Evolutionary conservation across 2,113 vertebrate genomes (phyloP).

Genomic region (Channa maculata): DNA sequence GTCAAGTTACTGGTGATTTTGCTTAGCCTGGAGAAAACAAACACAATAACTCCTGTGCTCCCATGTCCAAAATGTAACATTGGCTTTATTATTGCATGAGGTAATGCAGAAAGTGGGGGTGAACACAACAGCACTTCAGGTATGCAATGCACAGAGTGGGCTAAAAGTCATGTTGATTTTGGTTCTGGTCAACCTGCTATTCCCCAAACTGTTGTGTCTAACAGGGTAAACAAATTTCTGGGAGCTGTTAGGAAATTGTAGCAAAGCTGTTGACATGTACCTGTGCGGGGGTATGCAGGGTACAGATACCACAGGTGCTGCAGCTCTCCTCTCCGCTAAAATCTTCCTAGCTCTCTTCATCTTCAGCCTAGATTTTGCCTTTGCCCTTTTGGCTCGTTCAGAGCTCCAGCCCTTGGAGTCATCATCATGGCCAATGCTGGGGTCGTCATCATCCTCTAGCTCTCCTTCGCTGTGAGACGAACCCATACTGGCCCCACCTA

Average conservation of each 20-base stretch:
- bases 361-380: slow-evolving; percentile 97
- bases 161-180: too few species aligned
- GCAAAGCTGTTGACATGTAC: slow-evolving; percentile 43
- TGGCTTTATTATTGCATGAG: background rate
- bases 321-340: slow-evolving; percentile 95
- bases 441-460: slow-evolving; percentile 94
- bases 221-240: background rate
- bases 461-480: slow-evolving; percentile 95
- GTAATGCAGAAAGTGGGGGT: background rate
- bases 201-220: background rate
- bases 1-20: slow-evolving; percentile 97
- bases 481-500: slow-evolving; percentile 79
- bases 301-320: slow-evolving; percentile 95
- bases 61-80: background rate
- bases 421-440: slow-evolving; percentile 91
- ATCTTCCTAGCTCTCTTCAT: slow-evolving; percentile 99
- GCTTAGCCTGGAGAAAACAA: slow-evolving; percentile 87
- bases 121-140: background rate
- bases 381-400: slow-evolving; percentile 95
- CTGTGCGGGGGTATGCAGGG: slow-evolving; percentile 98
- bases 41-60: background rate
- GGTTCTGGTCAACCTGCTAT: background rate
- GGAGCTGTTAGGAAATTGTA: background rate
- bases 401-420: slow-evolving; percentile 97
- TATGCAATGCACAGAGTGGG: background rate